These are phyloP conservation scores for Piscicola geometra DNA, from an alignment of 2,888 invertebrate genomes.

Conservation along the genomic window DNA sequence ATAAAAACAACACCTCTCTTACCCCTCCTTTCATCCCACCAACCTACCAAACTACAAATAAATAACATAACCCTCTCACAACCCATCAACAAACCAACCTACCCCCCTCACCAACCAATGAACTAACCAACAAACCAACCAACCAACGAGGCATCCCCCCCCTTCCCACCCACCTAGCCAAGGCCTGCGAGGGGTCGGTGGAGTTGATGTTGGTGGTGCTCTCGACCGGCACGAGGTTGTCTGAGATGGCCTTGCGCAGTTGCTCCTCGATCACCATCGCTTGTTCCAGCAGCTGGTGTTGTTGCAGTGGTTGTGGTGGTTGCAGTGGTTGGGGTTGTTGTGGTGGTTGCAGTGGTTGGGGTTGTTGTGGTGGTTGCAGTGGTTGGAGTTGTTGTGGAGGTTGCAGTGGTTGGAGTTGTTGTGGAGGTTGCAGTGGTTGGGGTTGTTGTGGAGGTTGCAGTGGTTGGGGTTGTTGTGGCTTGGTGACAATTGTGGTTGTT, in stretches of 20 bases:
- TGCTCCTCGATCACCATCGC: constrained; percentile 99
- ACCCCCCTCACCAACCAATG: no score
- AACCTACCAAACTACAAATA: background rate
- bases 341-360: background rate
- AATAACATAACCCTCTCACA: background rate
- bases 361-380: background rate
- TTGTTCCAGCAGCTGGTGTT: constrained; percentile 79
- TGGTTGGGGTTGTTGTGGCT: no score
- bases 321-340: background rate
- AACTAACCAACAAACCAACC: no score
- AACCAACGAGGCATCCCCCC: background rate
- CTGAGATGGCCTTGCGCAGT: constrained; percentile 73
- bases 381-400: background rate
- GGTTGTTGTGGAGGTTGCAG: no score
- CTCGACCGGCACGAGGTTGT: constrained; percentile 35
- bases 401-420: background rate
- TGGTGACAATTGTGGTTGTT: no score
- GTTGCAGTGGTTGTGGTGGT: background rate
- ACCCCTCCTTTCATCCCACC: background rate
- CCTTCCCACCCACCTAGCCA: constrained; percentile 28
- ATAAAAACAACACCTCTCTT: no score
- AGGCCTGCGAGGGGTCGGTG: constrained; percentile 26
- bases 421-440: no score
- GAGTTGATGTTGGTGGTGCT: constrained; percentile 14
- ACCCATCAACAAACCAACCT: background rate